phyloP scores from a whole-genome alignment of 2,888 invertebrate genomes.

The Herminia tarsipennalis region DNA sequence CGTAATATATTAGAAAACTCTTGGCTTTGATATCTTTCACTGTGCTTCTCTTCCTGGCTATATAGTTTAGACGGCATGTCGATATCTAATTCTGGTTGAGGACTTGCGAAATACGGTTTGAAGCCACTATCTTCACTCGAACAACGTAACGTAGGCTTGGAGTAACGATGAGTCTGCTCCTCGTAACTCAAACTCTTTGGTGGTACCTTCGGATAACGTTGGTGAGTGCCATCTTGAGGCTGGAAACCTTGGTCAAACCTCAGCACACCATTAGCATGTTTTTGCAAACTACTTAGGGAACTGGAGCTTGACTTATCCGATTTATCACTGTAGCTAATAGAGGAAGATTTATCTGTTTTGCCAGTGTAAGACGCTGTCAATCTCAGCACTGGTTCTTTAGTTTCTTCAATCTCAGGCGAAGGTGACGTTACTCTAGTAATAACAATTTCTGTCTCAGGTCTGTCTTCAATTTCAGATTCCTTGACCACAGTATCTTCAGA shows the following conservation, averaged over 20 bases:
- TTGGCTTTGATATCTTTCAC: constrained; percentile 88
- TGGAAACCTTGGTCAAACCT: constrained; percentile 72
- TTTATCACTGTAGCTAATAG: constrained; percentile 82
- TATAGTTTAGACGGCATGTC: constrained; percentile 85
- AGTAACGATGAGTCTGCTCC: constrained; percentile 74
- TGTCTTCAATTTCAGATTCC: constrained; percentile 61
- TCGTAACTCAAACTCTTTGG: constrained; percentile 82
- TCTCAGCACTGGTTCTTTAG: constrained; percentile 66
- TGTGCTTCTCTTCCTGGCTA: constrained; percentile 87
- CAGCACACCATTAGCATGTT: constrained; percentile 71
- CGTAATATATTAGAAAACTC: constrained; percentile 84
- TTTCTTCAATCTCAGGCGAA: constrained; percentile 49
- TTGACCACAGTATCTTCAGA: constrained; percentile 79
- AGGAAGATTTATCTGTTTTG: constrained; percentile 78
- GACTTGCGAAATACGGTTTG: constrained; percentile 72
- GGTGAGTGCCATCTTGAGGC: constrained; percentile 60
- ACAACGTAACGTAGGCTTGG: constrained; percentile 83
- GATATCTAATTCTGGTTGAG: constrained; percentile 84
- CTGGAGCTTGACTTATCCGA: constrained; percentile 84
- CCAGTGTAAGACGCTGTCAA: constrained; percentile 64
- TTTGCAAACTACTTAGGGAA: constrained; percentile 80
- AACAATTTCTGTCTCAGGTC: constrained; percentile 51
- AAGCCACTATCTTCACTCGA: constrained; percentile 86
- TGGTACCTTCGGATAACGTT: constrained; percentile 71
- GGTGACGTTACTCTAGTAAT: constrained; percentile 54